These are phyloP conservation scores for Muscicapa striata DNA, from an alignment of 2,797 vertebrate species.

Conservation along the genomic window DNA sequence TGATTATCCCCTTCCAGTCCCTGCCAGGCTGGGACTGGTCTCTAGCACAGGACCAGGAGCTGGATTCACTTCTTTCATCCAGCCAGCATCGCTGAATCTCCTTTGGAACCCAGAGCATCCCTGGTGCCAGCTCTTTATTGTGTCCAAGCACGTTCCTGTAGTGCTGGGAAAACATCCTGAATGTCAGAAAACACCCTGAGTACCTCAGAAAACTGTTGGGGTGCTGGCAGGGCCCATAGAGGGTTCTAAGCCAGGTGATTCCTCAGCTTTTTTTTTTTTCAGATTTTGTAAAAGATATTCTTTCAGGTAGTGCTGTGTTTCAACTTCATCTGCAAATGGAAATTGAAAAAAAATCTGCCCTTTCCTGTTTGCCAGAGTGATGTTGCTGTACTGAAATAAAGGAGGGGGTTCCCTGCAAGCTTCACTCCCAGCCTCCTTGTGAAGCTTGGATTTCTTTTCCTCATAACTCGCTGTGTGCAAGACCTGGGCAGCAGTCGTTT, in stretches of 20 bases:
- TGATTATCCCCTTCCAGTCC: not conserved
- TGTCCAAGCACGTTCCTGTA: not conserved
- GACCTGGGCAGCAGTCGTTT: too few relatives aligned
- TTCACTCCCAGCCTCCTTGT: not conserved
- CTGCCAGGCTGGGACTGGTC: not conserved
- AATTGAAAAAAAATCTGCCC: not conserved
- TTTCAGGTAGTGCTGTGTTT: not conserved
- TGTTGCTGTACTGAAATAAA: not conserved
- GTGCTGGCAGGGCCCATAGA: too few relatives aligned
- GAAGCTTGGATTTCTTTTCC: too few relatives aligned
- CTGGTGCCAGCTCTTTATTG: not conserved
- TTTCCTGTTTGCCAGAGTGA: not conserved
- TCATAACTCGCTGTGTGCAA: too few relatives aligned
- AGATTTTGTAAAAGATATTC: not conserved
- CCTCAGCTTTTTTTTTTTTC: not conserved
- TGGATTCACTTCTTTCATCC: not conserved
- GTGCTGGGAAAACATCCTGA: not conserved
- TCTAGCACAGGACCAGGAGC: not conserved
- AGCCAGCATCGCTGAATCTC: not conserved
- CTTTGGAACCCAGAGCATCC: fast-evolving
- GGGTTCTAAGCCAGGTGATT: too few relatives aligned
- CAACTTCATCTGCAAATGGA: not conserved
- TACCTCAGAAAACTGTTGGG: too few relatives aligned
- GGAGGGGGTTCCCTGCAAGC: not conserved
- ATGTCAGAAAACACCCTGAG: too few relatives aligned